Conservation (phyloP, 2,113 vertebrate species). For the Urocolius indicus region DNA sequence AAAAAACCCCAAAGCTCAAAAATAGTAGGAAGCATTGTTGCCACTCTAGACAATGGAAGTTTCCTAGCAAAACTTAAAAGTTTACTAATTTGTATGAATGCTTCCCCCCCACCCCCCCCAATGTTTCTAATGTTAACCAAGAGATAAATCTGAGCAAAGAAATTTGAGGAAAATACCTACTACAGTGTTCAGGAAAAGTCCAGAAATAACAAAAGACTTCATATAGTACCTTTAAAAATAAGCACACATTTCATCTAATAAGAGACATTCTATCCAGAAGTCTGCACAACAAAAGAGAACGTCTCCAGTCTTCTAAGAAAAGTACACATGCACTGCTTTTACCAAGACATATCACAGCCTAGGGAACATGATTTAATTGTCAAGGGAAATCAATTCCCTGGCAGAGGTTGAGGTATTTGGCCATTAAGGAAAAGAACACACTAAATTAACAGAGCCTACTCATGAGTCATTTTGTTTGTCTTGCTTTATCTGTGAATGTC, state of each 20-base stretch:
- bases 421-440: neutral
- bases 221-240: neutral
- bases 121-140: neutral
- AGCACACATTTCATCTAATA: neutral
- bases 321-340: neutral
- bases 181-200: neutral
- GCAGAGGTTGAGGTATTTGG: neutral
- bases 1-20: neutral
- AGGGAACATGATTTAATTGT: neutral
- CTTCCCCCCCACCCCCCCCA: neutral
- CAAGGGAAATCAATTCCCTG: neutral
- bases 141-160: neutral
- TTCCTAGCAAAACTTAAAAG: neutral
- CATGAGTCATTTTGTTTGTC: neutral
- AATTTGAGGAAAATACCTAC: neutral
- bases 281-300: neutral
- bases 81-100: neutral
- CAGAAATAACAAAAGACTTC: neutral
- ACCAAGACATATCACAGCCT: neutral
- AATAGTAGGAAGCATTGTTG: neutral
- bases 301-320: neutral
- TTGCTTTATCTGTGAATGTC: neutral
- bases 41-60: neutral
- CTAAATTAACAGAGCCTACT: neutral
- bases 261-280: neutral